A percentile compares a stretch with the other conserved stretches of the same genome.
These are phyloP conservation scores for Eulemur rufifrons DNA, from an alignment of 2,113 vertebrate species.

Conservation along the genomic window DNA sequence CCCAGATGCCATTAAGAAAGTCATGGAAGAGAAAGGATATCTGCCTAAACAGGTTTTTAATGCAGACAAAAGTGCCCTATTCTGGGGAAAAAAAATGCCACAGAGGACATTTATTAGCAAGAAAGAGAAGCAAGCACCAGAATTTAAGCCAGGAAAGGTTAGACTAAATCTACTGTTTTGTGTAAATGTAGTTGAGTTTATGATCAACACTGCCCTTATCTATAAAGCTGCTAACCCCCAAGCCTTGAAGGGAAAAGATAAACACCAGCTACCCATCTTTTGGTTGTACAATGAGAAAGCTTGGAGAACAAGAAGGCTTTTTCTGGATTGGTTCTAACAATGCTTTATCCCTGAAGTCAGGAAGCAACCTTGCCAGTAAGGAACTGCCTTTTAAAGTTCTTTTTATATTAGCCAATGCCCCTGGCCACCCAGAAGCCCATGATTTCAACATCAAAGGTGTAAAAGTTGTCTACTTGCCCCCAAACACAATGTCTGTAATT, in stretches of 20 bases:
- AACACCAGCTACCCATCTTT: not conserved
- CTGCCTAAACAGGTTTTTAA: not conserved
- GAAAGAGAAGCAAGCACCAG: not conserved
- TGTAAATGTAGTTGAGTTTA: not conserved
- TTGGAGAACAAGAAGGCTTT: not conserved
- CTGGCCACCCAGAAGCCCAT: not conserved
- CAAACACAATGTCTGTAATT: not conserved
- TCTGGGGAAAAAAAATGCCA: not conserved
- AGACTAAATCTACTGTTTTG: not conserved
- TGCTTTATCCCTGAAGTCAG: not conserved
- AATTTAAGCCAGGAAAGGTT: not conserved
- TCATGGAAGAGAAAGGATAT: not conserved
- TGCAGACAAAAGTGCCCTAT: not conserved
- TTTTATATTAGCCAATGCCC: not conserved
- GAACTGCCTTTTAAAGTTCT: not conserved
- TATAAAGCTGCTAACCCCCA: not conserved
- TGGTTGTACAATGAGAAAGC: not conserved
- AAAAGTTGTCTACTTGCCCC: not conserved
- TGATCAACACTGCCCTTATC: not conserved
- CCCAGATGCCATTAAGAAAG: not conserved
- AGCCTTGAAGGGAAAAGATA: not conserved
- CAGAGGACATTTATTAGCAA: not conserved
- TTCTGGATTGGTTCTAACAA: not conserved
- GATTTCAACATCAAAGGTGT: not conserved
- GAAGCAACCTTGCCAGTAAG: not conserved